Evolutionary conservation across 2,888 invertebrate species (phyloP), one percentile per base, ranked within the genome.

Genomic region (Drosophila nr. perissopoda): DNA sequence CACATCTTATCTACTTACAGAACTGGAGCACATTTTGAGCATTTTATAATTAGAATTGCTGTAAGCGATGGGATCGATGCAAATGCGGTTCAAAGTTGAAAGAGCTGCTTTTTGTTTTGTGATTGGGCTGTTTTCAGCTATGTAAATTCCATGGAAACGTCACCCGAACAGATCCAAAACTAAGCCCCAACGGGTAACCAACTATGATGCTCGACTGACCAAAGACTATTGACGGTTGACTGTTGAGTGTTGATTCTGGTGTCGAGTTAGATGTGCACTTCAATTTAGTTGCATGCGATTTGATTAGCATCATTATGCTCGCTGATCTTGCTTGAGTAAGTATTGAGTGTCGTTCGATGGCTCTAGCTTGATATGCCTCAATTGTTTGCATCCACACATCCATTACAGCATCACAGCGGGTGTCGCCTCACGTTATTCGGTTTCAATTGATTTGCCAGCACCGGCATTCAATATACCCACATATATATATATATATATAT

Each of bases 361-460:
- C 34, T 54, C 16, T 27, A 16, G 51, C 66, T 84, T 70, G 70
- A 71, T 78, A 70, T 76, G 82, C 88, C 74, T 89, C 82, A 88
- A 84, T 78, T 80, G 78, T 31, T 71, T 36, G 48, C 34, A 53
- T 80, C 66, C 76, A 65, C 60, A 46, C 25, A 8, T 46, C 25
- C 46, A 46, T 16, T 16, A 46, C 40, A n/a, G 40, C 40, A 66
- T 31, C 6, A n/a, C 58, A 54, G 54, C 57, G 29, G 46, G 69
- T 65, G 69, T 36, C 29, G 48, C 27, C 42, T 40, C 31, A 8
- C 21, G 8, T 25, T 46, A 34, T 27, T 57, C 53, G 10, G 70
- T 80, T 84, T 74, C 88, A 89, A 84, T 85, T 89, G 89, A 89
- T 76, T 82, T 85, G 74, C 54, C 79, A 69, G 58, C 64, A 69